Evolutionary conservation across 2,888 invertebrate genomes (phyloP).

Genomic region (Oscheius sp.): DNA sequence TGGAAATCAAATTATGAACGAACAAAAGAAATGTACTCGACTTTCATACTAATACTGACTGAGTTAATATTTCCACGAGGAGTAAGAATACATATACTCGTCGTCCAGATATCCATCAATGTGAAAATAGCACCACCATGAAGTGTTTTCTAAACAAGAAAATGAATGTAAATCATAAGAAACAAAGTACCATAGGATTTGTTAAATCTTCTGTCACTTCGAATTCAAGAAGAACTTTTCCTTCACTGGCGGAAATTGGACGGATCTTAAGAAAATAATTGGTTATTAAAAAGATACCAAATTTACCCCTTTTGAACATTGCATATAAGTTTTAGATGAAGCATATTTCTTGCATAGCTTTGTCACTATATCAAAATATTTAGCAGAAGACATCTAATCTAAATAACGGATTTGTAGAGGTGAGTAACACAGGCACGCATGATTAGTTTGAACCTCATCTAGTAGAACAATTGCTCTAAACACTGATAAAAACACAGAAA

Average conservation of each 20-base stretch:
- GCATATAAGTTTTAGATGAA: background rate
- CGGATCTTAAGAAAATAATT: conserved; percentile 26
- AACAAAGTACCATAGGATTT: conserved; percentile 39
- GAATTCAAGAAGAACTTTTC: conserved; percentile 60
- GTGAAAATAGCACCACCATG: conserved; percentile 66
- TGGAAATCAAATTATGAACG: conserved; percentile 71
- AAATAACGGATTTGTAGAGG: no score
- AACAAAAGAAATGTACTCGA: conserved; percentile 77
- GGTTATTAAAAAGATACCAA: background rate
- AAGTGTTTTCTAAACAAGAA: conserved; percentile 38
- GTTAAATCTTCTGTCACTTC: conserved; percentile 60
- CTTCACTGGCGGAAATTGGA: conserved; percentile 55
- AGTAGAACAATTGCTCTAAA: no score
- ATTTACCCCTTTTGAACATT: background rate
- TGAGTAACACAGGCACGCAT: no score
- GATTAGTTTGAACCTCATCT: no score
- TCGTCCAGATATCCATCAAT: conserved; percentile 63
- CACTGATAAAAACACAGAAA: no score
- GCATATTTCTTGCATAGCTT: background rate
- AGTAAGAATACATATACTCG: conserved; percentile 66
- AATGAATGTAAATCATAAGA: background rate
- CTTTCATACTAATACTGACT: conserved; percentile 84
- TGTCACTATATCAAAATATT: background rate
- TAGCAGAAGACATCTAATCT: conserved; percentile 9
- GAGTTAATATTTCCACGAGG: conserved; percentile 76